Base-by-base conservation (phyloP, 1,140 invertebrate genomes). In the Palaemon carinicauda region DNA sequence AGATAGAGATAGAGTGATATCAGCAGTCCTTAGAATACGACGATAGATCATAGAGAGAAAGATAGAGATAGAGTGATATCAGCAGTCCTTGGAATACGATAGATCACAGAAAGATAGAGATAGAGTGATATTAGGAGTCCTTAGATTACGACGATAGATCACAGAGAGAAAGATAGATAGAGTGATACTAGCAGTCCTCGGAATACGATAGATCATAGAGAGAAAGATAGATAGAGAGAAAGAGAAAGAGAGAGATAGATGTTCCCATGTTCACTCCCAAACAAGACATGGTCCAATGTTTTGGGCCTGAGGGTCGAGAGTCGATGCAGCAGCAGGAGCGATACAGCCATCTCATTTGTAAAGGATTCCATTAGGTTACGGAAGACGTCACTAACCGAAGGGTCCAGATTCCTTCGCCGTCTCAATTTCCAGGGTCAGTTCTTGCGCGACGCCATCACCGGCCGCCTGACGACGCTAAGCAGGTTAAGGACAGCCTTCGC, bases 351-450 rank as follows among this genome's bases (percentile, higher is more conserved):
- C 74, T 52, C 33, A 52, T 56, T 56, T 80, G 52, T 56, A 31
- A 60, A 80, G 60, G 53, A 27, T 60, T 79, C 56, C 53, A 80
- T 80, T 60, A 80, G 54, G 77, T 79, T 79, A 79, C 0, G 27
- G 51, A 79, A 27, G 21, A 52, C 52, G 69, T 24, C 54, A 60
- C 54, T 2, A 60, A 7, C 17, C 27, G 19, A 24, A 33, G 54
- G 17, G 53, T 41, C 53, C 10, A 31, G 53, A 33, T 19, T 21
- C 19, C 78, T n/a, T 17, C 24, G 21, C 53, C 14, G 24, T 17
- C 51, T 80, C 17, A 31, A 24, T 69, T 69, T 31, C 29, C 24
- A 19, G 14, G 24, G 65, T 31, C 65, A 41, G 41, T 41, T 69
- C 65, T 69, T 3, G 24, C 9, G 4, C 24, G 12, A 24, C 15